Conservation (phyloP, 2,113 vertebrate species). For the Brevimyrus niger region DNA sequence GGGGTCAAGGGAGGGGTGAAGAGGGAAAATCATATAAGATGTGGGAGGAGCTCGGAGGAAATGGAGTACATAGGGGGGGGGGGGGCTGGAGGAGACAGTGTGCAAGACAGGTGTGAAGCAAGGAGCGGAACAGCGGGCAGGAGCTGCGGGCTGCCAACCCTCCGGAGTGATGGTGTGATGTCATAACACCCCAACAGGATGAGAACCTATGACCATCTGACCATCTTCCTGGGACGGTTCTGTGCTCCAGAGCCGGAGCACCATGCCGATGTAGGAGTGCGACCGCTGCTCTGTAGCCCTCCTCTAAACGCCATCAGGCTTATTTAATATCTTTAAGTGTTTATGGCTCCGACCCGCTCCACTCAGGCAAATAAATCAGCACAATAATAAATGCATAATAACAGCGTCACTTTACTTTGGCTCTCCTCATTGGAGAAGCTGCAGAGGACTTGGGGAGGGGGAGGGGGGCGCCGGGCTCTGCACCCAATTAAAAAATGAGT, state of each 20-base stretch:
- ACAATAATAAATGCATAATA: slow-evolving; percentile 48
- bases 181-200: not conserved
- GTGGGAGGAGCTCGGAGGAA: slow-evolving; percentile 32
- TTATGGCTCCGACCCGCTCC: slow-evolving; percentile 35
- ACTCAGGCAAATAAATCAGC: slow-evolving; percentile 48
- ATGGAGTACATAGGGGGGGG: not conserved
- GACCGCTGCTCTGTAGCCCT: not conserved
- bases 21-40: not conserved
- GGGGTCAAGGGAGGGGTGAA: not conserved
- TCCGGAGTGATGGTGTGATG: not conserved
- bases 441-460: not conserved
- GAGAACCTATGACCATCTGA: slow-evolving; percentile 17
- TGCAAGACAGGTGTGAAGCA: not conserved
- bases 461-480: not conserved
- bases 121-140: not conserved
- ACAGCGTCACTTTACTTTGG: slow-evolving; percentile 8
- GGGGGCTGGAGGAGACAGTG: not conserved
- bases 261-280: not conserved
- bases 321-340: slow-evolving; percentile 60
- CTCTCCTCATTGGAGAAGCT: slow-evolving; percentile 16
- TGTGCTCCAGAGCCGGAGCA: not conserved
- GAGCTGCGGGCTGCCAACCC: not conserved
- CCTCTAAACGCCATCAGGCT: slow-evolving; percentile 25
- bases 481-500: slow-evolving; percentile 22
- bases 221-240: not conserved